Percentiles rank a stretch among this genome's conserved stretches.
These are phyloP conservation scores for Cherax destructor DNA, from an alignment of 1,140 invertebrate species.

Conservation along the genomic window DNA sequence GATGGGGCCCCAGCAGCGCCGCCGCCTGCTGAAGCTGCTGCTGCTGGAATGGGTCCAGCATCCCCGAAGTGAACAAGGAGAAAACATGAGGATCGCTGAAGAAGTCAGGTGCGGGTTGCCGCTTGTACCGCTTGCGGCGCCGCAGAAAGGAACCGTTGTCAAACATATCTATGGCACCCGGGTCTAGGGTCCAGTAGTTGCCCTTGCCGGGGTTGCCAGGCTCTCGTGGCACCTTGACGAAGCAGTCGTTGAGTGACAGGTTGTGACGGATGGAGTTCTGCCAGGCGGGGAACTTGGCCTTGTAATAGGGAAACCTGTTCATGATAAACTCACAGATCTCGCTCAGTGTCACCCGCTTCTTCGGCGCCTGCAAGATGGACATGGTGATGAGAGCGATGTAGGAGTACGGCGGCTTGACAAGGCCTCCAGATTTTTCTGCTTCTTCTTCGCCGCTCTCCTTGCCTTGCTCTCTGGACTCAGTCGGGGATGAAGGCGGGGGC, in stretches of 20 bases:
- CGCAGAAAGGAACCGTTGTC: slow-evolving; percentile 98
- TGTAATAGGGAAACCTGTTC: slow-evolving; percentile 97
- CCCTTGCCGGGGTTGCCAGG: slow-evolving; percentile 99
- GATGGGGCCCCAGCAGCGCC: slow-evolving; percentile 70
- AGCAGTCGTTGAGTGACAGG: slow-evolving; percentile 98
- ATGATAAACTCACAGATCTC: slow-evolving; percentile 99
- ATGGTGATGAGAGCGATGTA: slow-evolving; percentile 99
- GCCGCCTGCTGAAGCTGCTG: slow-evolving; percentile 72
- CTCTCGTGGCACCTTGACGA: slow-evolving; percentile 98
- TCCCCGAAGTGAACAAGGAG: slow-evolving; percentile 66
- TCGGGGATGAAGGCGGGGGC: slow-evolving; percentile 20
- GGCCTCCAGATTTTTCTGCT: slow-evolving; percentile 75
- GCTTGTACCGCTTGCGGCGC: slow-evolving; percentile 95
- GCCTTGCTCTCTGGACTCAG: slow-evolving; percentile 16
- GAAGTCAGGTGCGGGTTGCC: slow-evolving; percentile 80
- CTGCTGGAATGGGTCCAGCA: slow-evolving; percentile 71
- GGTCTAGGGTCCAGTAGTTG: slow-evolving; percentile 99
- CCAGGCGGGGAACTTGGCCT: slow-evolving; percentile 97
- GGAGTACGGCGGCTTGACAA: slow-evolving; percentile 97
- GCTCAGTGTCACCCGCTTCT: slow-evolving; percentile 96
- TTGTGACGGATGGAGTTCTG: slow-evolving; percentile 99
- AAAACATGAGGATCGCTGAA: slow-evolving; percentile 73
- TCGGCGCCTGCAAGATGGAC: slow-evolving; percentile 97
- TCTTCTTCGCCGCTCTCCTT: slow-evolving; percentile 62
- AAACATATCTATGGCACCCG: slow-evolving; percentile 98